A percentile compares a stretch with the other conserved stretches of the same genome.
Conservation (phyloP, 1,140 invertebrate genomes). For the Adelges cooleyi region DNA sequence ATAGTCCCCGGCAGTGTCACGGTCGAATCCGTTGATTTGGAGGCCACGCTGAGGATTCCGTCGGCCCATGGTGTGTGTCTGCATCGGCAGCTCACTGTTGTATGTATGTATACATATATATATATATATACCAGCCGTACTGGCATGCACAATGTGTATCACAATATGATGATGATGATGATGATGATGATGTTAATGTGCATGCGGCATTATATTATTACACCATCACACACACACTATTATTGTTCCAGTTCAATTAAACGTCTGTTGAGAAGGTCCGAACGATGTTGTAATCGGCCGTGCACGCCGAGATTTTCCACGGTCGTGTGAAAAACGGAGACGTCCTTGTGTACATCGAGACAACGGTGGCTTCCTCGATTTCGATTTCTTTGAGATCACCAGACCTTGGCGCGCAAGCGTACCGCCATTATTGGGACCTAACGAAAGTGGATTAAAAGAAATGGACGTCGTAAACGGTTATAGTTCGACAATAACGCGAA, state of each 20-base stretch:
- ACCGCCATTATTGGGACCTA: no score
- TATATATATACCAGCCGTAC: no score
- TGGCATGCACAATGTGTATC: background rate
- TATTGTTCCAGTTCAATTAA: conserved; percentile 28
- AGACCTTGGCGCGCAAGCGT: no score
- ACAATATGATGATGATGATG: no score
- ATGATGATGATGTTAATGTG: background rate
- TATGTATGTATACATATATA: background rate
- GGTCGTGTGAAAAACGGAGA: conserved; percentile 17
- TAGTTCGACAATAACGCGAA: no score
- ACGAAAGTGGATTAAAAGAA: no score
- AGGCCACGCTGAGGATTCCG: conserved; percentile 10
- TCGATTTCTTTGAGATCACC: no score
- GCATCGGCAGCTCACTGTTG: background rate
- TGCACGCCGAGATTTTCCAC: conserved; percentile 22
- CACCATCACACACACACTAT: background rate
- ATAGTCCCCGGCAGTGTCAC: conserved; percentile 21
- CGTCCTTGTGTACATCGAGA: background rate
- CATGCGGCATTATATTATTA: background rate
- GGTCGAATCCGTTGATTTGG: conserved; percentile 18
- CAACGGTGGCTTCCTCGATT: no score
- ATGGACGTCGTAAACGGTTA: no score
- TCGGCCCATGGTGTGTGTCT: background rate
- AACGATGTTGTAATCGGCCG: background rate
- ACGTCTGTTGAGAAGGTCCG: conserved; percentile 24